Conservation (phyloP, 1,140 invertebrate species). For the Holotrichia oblita region DNA sequence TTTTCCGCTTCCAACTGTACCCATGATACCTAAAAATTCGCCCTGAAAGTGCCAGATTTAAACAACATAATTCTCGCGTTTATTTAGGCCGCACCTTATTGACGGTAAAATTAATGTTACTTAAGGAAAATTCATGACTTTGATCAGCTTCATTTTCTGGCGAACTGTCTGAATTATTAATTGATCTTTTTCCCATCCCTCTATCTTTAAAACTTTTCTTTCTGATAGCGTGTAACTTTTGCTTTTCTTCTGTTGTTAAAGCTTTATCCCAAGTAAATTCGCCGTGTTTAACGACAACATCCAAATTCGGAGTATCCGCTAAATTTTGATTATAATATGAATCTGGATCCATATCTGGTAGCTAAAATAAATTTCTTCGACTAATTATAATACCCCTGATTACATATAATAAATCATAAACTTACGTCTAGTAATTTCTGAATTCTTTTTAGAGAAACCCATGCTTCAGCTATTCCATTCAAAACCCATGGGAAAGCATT, state of each 20-base stretch:
- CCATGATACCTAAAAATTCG: conserved; percentile 76
- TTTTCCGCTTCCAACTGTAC: conserved; percentile 81
- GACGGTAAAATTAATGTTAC: conserved; percentile 67
- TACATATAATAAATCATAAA: too few species aligned
- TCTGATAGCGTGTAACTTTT: conserved; percentile 47
- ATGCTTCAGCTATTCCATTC: conserved; percentile 95
- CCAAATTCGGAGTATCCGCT: conserved; percentile 47
- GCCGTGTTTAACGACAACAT: conserved; percentile 58
- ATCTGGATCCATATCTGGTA: conserved; percentile 70
- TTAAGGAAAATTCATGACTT: conserved; percentile 62
- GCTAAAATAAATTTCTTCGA: conserved; percentile 61
- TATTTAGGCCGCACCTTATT: conserved; percentile 61
- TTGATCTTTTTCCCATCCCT: conserved; percentile 62
- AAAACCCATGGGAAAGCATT: conserved; percentile 99
- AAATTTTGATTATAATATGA: conserved; percentile 58
- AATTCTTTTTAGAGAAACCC: conserved; percentile 87
- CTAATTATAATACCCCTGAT: too few species aligned
- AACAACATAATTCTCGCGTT: neutral
- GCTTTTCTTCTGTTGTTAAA: conserved; percentile 51
- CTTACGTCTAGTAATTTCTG: conserved; percentile 77
- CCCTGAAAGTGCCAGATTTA: conserved; percentile 60
- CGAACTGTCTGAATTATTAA: conserved; percentile 51
- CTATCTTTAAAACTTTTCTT: conserved; percentile 60
- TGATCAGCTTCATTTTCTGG: conserved; percentile 43
- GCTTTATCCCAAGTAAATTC: conserved; percentile 61